Evolutionary conservation across 2,888 invertebrate genomes (phyloP).

Genomic region (Phlogophora meticulosa): DNA sequence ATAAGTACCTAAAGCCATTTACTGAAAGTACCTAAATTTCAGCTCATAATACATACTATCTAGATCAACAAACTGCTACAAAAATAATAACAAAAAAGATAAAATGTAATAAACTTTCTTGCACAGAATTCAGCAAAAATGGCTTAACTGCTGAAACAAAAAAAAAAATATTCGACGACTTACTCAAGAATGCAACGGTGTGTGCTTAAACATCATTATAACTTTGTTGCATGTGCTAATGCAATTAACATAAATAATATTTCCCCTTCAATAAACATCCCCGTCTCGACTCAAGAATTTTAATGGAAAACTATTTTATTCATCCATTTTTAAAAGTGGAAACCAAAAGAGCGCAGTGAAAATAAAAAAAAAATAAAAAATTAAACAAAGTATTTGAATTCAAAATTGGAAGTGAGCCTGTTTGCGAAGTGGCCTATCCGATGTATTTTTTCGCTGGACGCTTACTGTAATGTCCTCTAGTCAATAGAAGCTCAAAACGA

Average conservation of each 20-base stretch:
- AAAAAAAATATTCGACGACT: not conserved
- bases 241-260: conserved; percentile 44
- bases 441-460: conserved; percentile 59
- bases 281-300: conserved; percentile 11
- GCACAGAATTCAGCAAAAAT: not conserved
- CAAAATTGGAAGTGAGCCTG: conserved; percentile 66
- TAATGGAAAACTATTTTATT: not conserved
- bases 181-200: conserved; percentile 10
- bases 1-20: not conserved
- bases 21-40: not conserved
- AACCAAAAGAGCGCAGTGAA: conserved; percentile 32
- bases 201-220: conserved; percentile 43
- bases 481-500: conserved; percentile 57
- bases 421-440: conserved; percentile 72
- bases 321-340: not conserved
- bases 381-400: conserved; percentile 55
- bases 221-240: conserved; percentile 44
- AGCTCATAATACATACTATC: not conserved
- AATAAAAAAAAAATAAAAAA: conserved; percentile 31
- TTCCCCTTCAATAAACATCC: conserved; percentile 27
- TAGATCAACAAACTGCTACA: not conserved
- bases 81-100: not conserved
- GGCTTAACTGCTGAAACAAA: not conserved
- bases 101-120: not conserved
- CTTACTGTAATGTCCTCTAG: conserved; percentile 55